Percentiles rank a stretch among this genome's conserved stretches.
Conservation (phyloP, 2,113 vertebrate genomes). For the Prunella himalayana region DNA sequence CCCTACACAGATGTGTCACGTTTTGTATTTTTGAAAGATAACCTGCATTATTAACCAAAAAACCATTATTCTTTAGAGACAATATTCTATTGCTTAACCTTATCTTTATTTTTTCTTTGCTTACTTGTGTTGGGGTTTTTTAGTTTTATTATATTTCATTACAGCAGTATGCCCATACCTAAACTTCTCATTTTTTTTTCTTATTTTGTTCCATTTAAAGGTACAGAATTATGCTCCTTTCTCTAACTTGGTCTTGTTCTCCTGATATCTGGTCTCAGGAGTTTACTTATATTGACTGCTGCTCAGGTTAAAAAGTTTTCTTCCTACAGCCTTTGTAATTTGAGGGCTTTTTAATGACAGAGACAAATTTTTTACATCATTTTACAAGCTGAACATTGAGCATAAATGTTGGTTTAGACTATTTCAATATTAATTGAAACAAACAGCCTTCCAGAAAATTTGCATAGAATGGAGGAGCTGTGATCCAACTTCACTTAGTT, state of each 20-base stretch:
- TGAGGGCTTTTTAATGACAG: not conserved
- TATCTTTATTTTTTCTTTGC: not conserved
- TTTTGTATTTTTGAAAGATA: not conserved
- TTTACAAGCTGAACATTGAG: not conserved
- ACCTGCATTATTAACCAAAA: not conserved
- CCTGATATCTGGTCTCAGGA: not conserved
- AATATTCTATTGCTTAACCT: not conserved
- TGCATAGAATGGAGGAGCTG: not conserved
- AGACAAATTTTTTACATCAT: not conserved
- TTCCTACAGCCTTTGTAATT: not conserved
- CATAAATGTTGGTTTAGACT: not conserved
- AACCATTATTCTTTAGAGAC: not conserved
- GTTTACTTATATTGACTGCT: not conserved
- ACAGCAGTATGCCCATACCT: not conserved
- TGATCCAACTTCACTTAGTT: not conserved
- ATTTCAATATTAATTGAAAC: not conserved
- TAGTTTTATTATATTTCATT: not conserved
- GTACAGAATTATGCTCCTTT: not conserved
- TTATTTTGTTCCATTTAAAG: not conserved
- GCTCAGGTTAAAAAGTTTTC: not conserved
- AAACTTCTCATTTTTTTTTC: not conserved
- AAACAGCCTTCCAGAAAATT: not conserved
- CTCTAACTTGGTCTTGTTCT: not conserved
- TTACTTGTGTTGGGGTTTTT: not conserved
- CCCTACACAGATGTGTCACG: not conserved